Evolutionary conservation across 2,113 vertebrate genomes (phyloP).

Genomic region (Blennius ocellaris): DNA sequence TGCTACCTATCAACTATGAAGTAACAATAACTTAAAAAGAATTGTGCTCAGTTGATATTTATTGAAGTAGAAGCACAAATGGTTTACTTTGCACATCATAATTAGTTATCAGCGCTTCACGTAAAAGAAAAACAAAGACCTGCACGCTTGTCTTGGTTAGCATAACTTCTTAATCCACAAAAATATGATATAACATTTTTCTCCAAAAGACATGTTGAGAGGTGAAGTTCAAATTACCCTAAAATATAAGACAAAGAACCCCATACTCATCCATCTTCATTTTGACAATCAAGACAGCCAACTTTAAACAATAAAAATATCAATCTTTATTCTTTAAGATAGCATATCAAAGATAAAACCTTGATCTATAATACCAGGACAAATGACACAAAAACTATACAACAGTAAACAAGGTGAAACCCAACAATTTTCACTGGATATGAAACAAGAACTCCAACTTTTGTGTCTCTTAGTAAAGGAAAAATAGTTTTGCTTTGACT

Average conservation of each 20-base stretch:
- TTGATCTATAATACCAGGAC: conserved; percentile 86
- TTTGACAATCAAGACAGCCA: conserved; percentile 36
- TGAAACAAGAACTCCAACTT: conserved; percentile 23
- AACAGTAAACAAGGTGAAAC: conserved; percentile 81
- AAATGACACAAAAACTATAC: conserved; percentile 91
- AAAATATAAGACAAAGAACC: neutral
- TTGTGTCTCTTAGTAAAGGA: conserved; percentile 13
- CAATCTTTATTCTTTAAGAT: conserved; percentile 96
- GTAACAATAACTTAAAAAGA: too few species aligned
- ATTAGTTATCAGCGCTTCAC: neutral
- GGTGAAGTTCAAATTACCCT: too few species aligned
- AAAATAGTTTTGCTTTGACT: conserved; percentile 32
- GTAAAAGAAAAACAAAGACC: neutral
- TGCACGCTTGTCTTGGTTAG: too few species aligned
- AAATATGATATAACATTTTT: too few species aligned
- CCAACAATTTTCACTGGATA: conserved; percentile 43
- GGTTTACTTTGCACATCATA: neutral
- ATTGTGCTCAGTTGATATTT: neutral
- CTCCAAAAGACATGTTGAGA: too few species aligned
- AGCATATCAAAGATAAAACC: conserved; percentile 88
- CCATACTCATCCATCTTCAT: neutral
- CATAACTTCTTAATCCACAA: neutral
- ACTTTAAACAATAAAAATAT: conserved; percentile 83
- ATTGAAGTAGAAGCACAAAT: neutral
- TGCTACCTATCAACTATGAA: too few species aligned